Base-by-base conservation (phyloP, 2,888 invertebrate genomes). In the Oligia strigilis region DNA sequence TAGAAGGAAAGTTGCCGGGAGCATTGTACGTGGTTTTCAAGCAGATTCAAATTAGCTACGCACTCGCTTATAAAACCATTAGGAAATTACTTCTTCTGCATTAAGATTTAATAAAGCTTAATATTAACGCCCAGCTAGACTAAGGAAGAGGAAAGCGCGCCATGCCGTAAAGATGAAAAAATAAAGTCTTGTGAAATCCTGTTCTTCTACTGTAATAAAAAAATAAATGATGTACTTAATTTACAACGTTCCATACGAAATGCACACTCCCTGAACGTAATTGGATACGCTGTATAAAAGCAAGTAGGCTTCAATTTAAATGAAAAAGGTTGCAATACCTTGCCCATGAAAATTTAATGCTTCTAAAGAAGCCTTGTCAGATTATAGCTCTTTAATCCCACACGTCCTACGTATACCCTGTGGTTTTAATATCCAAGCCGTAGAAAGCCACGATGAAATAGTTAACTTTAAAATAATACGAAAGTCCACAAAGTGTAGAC, bases 291-390 rank as follows among this genome's bases (percentile, higher is more conserved):
- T 90, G 80, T 84, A 88, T 77, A 88, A 84, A 92, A 88, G 82
- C 88, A 88, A 86, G 88, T 89, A 91, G 94, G 94, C 93, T 95
- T 95, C 94, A 88, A 88, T 89, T 89, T 93, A 92, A 93, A 93
- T 92, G 90, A 93, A 94, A 95, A 91, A 80, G 79, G 75, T 87
- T 82, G 84, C 90, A 87, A 90, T 88, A 78, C 92, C 90, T 91
- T 88, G 88, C 84, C 88, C 91, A 90, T 93, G 92, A 94, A 94
- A 94, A 92, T 92, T 91, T 94, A 93, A 94, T 92, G 93, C 93
- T 92, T 91, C 90, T 88, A 87, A 92, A 94, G 95, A 95, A 96
- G 94, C 95, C 94, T 92, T 93, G 89, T 89, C 91, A 93, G 93
- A 93, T 93, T 93, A 92, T 90, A 92, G 90, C 90, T 88, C 91